A percentile compares a stretch with the other conserved stretches of the same genome.
These are phyloP conservation scores for Nomada ruficornis DNA, from an alignment of 2,888 invertebrate genomes.

Conservation along the genomic window DNA sequence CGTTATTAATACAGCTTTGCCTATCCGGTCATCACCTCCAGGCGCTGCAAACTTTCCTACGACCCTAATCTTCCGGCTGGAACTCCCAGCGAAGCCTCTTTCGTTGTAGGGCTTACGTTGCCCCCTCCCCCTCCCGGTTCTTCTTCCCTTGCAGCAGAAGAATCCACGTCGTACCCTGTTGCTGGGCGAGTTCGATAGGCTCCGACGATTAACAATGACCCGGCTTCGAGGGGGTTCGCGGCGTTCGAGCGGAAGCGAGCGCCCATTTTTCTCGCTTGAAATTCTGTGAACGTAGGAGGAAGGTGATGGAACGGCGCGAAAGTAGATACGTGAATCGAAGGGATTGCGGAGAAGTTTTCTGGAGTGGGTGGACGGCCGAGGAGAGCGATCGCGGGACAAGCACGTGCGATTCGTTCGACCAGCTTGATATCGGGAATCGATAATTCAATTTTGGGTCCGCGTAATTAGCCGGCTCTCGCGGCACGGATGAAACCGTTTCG, in stretches of 20 bases:
- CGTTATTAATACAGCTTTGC: conserved; percentile 70
- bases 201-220: no score
- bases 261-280: conserved; percentile 8
- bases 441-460: conserved; percentile 44
- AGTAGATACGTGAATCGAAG: conserved; percentile 14
- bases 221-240: not conserved
- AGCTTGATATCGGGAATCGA: conserved; percentile 53
- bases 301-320: conserved; percentile 5
- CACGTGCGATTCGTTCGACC: conserved; percentile 40
- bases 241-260: conserved; percentile 10
- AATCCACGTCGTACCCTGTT: conserved; percentile 37
- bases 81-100: conserved; percentile 44
- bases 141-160: conserved; percentile 1
- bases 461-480: conserved; percentile 50
- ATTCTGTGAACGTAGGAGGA: conserved; percentile 27
- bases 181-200: not conserved
- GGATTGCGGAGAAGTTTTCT: conserved; percentile 18
- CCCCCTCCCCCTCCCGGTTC: no score
- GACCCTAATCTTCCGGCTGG: conserved; percentile 58
- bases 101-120: conserved; percentile 39
- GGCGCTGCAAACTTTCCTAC: conserved; percentile 52
- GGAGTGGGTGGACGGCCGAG: not conserved
- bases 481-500: conserved; percentile 32
- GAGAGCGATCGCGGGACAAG: not conserved
- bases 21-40: conserved; percentile 24